Evolutionary conservation across 2,113 vertebrate species (phyloP).

Genomic region (Myrmecobius fasciatus): DNA sequence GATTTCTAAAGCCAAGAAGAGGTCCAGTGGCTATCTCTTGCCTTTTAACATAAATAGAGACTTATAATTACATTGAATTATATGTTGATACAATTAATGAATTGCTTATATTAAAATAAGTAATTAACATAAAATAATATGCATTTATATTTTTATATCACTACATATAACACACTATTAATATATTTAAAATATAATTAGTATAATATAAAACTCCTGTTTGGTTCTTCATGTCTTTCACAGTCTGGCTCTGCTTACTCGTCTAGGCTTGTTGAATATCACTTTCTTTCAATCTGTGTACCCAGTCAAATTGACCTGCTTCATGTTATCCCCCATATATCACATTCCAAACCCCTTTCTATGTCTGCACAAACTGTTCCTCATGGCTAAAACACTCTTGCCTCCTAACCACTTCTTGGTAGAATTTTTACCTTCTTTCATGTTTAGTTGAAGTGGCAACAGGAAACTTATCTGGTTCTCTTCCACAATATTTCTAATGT

Average conservation of each 20-base stretch:
- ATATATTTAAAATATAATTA: background rate
- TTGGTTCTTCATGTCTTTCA: background rate
- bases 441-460: background rate
- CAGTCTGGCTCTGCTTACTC: background rate
- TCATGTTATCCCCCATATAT: background rate
- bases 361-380: background rate
- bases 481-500: background rate
- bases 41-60: no score
- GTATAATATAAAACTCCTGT: background rate
- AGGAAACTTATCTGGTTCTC: background rate
- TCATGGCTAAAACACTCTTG: background rate
- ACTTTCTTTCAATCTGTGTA: background rate
- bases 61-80: no score
- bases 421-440: background rate
- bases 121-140: no score
- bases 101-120: no score
- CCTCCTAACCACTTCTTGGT: background rate
- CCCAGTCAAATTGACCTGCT: background rate
- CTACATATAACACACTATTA: no score
- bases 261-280: background rate
- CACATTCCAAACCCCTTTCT: background rate
- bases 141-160: no score
- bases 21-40: background rate
- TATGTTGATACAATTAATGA: no score
- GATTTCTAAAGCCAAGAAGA: background rate